Base-by-base conservation (phyloP, 2,113 vertebrate species). In the Phoxinus phoxinus region DNA sequence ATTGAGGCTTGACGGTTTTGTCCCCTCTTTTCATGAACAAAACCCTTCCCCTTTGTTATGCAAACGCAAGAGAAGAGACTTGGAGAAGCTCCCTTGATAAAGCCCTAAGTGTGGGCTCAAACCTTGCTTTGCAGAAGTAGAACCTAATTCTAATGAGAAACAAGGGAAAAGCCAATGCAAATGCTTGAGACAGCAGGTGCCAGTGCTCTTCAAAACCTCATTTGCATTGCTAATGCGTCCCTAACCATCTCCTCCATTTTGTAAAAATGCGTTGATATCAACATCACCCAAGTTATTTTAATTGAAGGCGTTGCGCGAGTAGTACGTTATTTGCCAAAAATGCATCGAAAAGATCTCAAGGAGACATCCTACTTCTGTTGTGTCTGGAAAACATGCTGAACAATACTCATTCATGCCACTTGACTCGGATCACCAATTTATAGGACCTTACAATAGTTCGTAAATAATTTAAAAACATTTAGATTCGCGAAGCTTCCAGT, bases 141-240 rank as follows among this genome's bases (percentile, higher is more conserved):
- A 87, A 74, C 83, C 73, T 87, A 44, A 89, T 90, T 90, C 87
- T 89, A 88, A 87, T 87, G 89, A 90, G 83, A 51, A 79, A 85
- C 53, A 41, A 56, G 46, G 53, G 88, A 89, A 86, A 85, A 86
- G 85, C 86, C 81, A 80, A 90, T 89, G 91, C 90, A 92, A 91
- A 91, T 89, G 84, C 48, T 81, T 61, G 63, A 89, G 91, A 91
- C 89, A 92, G 91, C 91, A 92, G 91, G 90, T 92, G 91, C 89
- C 90, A 82, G 77, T 87, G 88, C 88, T 89, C 89, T 90, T 87
- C 84, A 90, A 87, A 90, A 84, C 72, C 89, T 90, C 44, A 91
- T 92, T 91, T 92, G 88, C 91, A 92, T 88, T 91, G 89, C 88
- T 91, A 90, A 90, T 90, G 80, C 82, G 73, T 75, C 87, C 89